Evolutionary conservation across 2,113 vertebrate genomes (phyloP).

Genomic region (Siniperca knerii): DNA sequence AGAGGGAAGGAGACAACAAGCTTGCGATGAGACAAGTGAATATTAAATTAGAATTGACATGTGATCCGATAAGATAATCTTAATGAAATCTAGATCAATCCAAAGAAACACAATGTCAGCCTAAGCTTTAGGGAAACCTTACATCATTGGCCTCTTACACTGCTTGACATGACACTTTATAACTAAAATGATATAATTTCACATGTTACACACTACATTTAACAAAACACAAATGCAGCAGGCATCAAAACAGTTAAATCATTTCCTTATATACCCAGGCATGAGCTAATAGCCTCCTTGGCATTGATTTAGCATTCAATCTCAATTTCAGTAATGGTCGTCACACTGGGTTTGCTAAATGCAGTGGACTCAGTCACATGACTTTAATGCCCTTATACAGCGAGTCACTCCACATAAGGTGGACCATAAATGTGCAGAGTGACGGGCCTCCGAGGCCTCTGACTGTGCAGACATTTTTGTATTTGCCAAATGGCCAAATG

Average conservation of each 20-base stretch:
- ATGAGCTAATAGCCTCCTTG: not conserved
- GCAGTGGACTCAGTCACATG: constrained; percentile 41
- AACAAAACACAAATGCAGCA: not conserved
- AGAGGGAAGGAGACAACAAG: not conserved
- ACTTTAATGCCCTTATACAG: constrained; percentile 50
- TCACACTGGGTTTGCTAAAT: constrained; percentile 52
- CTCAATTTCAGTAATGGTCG: constrained; percentile 47
- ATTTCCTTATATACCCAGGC: not conserved
- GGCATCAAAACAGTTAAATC: constrained; percentile 9
- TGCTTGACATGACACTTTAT: not conserved
- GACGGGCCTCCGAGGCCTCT: constrained; percentile 63
- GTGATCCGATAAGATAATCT: not conserved
- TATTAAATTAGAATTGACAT: not conserved
- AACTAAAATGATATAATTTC: not conserved
- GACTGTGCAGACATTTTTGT: constrained; percentile 69
- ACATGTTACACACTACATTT: not conserved
- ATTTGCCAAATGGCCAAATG: constrained; percentile 70
- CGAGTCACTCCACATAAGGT: constrained; percentile 54
- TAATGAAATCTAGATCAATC: constrained; percentile 5
- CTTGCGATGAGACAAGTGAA: constrained; percentile 10
- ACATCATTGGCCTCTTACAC: not conserved
- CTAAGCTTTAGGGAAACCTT: not conserved
- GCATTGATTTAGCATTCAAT: constrained; percentile 39
- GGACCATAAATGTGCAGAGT: constrained; percentile 64
- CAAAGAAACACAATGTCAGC: not conserved